Evolutionary conservation across 2,888 invertebrate genomes (phyloP), one percentile per base, ranked within the genome.

Genomic region (Elysia crispata): DNA sequence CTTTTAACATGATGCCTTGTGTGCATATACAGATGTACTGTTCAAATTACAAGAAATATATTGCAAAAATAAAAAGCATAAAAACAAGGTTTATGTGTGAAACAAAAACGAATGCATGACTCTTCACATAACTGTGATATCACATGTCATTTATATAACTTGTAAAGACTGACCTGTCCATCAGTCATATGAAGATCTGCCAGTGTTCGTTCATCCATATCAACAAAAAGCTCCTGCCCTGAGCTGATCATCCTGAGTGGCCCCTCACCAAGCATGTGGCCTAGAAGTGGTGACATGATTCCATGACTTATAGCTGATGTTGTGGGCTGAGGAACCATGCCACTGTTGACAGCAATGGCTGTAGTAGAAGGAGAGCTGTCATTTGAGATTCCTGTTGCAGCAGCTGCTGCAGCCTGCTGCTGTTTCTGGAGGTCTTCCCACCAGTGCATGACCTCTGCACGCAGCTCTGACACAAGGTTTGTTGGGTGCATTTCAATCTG

Each of bases 401-500:
- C 3, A 41, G 41, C 41, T 41, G 41, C 41, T 41, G 41, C 77
- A 90, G 90, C 79, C 41, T 41, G 41, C 77, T 91, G 90, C 79
- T 90, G 89, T 83, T 87, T 87, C 86, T 90, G 91, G 25, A 91
- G 82, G 3, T 86, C 85, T 83, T 97, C 97, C 96, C 97, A 97
- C 97, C 97, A 98, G 85, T 96, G 95, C n/a, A 97, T 96, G 78
- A 98, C 97, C 93, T 98, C 98, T 0, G 98, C 98, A 83, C 98
- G 94, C 76, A 98, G 93, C 92, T 98, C 98, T 3, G 97, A 97
- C 33, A 98, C 95, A 84, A 96, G 95, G 93, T 98, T 97, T n/a
- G 95, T 95, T 64, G 95, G 95, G 85, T 96, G 94, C 92, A 98
- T 94, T 86, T 96, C 95, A 20, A 98, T 93, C 28, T 95, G 94